Percentiles rank a stretch among this genome's conserved stretches.
These are phyloP conservation scores for Erpobdella octoculata DNA, from an alignment of 2,888 invertebrate genomes.

Conservation along the genomic window DNA sequence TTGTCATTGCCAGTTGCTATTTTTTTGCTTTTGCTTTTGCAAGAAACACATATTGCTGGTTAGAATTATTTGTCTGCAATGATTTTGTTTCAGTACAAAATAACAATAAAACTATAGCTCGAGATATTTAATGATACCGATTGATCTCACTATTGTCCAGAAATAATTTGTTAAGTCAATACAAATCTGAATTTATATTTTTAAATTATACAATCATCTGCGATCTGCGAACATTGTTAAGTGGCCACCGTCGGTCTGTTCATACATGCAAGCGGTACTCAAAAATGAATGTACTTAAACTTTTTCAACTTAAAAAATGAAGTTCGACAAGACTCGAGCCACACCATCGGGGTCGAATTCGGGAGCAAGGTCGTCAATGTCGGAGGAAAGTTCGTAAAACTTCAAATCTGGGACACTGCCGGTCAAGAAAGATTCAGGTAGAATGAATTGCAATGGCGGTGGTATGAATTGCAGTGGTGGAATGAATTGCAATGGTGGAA, in stretches of 20 bases:
- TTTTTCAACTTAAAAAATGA: conserved; percentile 35
- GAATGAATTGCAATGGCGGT: not conserved
- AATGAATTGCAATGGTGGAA: not conserved
- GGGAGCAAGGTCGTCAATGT: conserved; percentile 77
- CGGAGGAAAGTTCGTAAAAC: conserved; percentile 71
- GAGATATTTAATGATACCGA: too few relatives aligned
- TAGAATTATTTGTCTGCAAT: too few relatives aligned
- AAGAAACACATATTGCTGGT: too few relatives aligned
- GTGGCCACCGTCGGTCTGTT: too few relatives aligned
- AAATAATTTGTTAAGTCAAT: too few relatives aligned
- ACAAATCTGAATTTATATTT: not conserved
- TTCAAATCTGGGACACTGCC: conserved; percentile 59
- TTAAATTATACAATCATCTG: not conserved
- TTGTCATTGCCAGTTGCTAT: too few relatives aligned
- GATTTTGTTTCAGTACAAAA: too few relatives aligned
- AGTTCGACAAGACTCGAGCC: conserved; percentile 76
- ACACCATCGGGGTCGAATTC: conserved; percentile 78
- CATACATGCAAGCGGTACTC: too few relatives aligned
- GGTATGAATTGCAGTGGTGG: not conserved
- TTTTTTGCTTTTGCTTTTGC: too few relatives aligned
- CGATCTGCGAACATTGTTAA: not conserved
- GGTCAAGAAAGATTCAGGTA: conserved; percentile 51
- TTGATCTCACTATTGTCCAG: too few relatives aligned
- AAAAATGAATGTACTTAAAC: too few relatives aligned
- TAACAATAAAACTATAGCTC: too few relatives aligned